Evolutionary conservation across 2,888 invertebrate species (phyloP), one percentile per base, ranked within the genome.

Genomic region (Mesochorus sp.): DNA sequence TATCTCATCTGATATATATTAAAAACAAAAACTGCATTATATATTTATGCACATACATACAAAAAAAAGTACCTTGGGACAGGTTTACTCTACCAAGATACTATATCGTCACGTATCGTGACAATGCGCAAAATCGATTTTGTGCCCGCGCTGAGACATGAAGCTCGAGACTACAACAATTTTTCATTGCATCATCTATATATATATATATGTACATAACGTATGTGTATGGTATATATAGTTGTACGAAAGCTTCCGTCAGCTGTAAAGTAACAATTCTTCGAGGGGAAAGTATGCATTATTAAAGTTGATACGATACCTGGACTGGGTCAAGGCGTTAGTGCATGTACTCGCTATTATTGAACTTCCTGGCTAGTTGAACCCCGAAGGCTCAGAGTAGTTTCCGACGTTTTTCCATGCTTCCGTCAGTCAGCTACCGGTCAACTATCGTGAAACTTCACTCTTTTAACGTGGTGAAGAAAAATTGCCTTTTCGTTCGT

Each of bases 41-140:
- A 17, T 10, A 28, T 12, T n/a, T 6, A 31, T 8, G 28, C 21
- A 42, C 4, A 12, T 24, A 2, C 5, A 19, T 19, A 26, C 8
- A 17, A 28, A 12, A 26, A 2, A 42, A 28, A 4, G 10, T 37
- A 42, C 28, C 53, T 28, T 53, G 47, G 62, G 39, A 31, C 28
- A 34, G 34, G 44, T 57, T 19, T 26, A 76, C 78, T 83, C 75
- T 81, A 83, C 83, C 73, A 78, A 87, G 87, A 83, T 87, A 83
- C 87, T 86, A 87, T 87, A n/a, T n/a, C 87, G 87, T 87, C 85
- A 87, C 87, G 81, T 26, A 70, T 66, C 80, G 75, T 81, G 83
- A 85, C 85, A 86, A 86, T 83, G 82, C 81, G 74, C 59, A 67
- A 82, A 81, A 87, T 87, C 87, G 87, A 87, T 87, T 83, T 85